These are phyloP conservation scores for Heloderma charlesbogerti DNA, from an alignment of 2,113 vertebrate genomes.

Conservation along the genomic window DNA sequence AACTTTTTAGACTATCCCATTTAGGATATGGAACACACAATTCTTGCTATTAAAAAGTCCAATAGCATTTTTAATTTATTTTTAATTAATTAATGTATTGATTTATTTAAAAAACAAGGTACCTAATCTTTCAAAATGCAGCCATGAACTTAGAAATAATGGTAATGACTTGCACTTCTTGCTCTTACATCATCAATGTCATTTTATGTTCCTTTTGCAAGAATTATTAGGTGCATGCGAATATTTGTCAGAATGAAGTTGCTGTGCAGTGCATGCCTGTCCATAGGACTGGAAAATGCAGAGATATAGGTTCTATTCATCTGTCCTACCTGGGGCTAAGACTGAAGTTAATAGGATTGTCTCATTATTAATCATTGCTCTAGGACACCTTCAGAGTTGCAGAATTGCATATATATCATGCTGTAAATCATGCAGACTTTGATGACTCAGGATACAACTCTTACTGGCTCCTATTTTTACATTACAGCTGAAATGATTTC, in stretches of 20 bases:
- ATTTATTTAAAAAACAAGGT: background rate
- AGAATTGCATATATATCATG: background rate
- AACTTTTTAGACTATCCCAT: background rate
- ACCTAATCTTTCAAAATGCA: background rate
- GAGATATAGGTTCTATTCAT: background rate
- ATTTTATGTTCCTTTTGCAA: slow-evolving; percentile 5
- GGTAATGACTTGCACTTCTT: background rate
- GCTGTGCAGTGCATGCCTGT: background rate
- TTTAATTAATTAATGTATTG: background rate
- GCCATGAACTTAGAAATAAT: background rate
- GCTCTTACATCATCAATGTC: background rate
- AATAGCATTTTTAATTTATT: background rate
- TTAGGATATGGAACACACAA: background rate
- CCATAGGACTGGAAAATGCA: background rate
- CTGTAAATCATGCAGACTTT: background rate
- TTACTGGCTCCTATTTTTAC: slow-evolving; percentile 6
- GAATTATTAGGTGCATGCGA: background rate
- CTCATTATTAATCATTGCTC: background rate
- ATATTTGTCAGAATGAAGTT: background rate
- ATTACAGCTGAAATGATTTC: background rate
- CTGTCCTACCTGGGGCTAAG: background rate
- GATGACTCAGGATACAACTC: slow-evolving; percentile 12
- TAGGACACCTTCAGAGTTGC: background rate
- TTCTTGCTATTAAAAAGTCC: slow-evolving; percentile 24
- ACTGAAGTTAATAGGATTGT: background rate